These are phyloP conservation scores for Dynastes hyllus DNA, from an alignment of 2,888 invertebrate genomes.

Conservation along the genomic window DNA sequence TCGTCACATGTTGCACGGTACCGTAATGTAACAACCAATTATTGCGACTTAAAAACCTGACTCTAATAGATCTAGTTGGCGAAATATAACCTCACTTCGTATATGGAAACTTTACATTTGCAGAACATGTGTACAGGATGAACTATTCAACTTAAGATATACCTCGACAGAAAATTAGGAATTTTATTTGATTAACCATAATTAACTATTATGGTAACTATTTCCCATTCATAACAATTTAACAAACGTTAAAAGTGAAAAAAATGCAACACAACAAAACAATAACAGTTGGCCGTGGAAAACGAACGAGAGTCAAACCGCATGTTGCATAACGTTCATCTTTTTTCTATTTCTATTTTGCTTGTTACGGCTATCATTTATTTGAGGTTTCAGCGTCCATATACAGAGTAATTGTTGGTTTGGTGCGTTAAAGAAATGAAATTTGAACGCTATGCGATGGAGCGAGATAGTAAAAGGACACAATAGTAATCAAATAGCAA, in stretches of 20 bases:
- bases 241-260: not conserved
- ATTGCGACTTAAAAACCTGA: not conserved
- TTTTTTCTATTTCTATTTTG: not conserved
- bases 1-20: constrained; percentile 1
- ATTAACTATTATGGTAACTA: no score
- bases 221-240: not conserved
- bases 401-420: not conserved
- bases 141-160: no score
- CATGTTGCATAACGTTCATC: not conserved
- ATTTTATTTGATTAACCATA: no score
- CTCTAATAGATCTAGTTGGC: no score
- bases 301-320: not conserved
- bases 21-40: constrained; percentile 5
- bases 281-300: constrained; percentile 4
- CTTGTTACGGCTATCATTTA: not conserved
- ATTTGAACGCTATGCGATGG: not conserved
- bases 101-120: no score
- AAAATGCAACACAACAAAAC: not conserved
- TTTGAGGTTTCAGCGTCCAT: no score
- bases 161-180: no score
- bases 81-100: no score
- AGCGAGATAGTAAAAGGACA: not conserved
- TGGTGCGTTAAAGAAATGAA: not conserved
- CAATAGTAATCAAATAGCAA: constrained; percentile 2
- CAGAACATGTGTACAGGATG: no score